Conservation (phyloP, 2,797 vertebrate species). For the Meriones psammophilus region DNA sequence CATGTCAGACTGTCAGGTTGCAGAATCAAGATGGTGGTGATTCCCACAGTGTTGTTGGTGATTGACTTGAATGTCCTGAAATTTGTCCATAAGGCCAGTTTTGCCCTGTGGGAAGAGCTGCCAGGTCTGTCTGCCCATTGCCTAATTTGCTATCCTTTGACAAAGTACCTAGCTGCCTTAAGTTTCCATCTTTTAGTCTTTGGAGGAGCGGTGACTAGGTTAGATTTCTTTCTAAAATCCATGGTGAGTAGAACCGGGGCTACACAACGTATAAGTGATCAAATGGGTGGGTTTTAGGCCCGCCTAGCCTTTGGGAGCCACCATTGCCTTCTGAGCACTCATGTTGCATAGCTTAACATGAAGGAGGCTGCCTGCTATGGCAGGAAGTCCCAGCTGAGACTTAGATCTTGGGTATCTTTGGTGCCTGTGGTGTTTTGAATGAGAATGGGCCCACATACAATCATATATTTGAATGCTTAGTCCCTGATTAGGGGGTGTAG, state of each 20-base stretch:
- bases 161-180: not conserved
- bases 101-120: not conserved
- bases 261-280: not conserved
- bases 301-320: not conserved
- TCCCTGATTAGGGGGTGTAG: not conserved
- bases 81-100: not conserved
- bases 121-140: not conserved
- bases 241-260: not conserved
- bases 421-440: not conserved
- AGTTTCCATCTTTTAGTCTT: not conserved
- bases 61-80: not conserved
- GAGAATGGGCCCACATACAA: not conserved
- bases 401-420: not conserved
- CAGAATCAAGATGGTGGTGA: rapidly evolving
- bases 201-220: not conserved
- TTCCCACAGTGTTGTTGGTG: not conserved
- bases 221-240: not conserved
- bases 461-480: not conserved
- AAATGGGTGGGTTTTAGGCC: not conserved
- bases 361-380: not conserved
- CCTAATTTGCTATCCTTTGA: not conserved
- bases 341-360: not conserved
- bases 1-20: not conserved
- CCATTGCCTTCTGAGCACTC: not conserved
- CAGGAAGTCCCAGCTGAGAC: not conserved